Percentiles rank a stretch among this genome's conserved stretches.
These are phyloP conservation scores for Anticlea derivata DNA, from an alignment of 2,888 invertebrate species.

Conservation along the genomic window DNA sequence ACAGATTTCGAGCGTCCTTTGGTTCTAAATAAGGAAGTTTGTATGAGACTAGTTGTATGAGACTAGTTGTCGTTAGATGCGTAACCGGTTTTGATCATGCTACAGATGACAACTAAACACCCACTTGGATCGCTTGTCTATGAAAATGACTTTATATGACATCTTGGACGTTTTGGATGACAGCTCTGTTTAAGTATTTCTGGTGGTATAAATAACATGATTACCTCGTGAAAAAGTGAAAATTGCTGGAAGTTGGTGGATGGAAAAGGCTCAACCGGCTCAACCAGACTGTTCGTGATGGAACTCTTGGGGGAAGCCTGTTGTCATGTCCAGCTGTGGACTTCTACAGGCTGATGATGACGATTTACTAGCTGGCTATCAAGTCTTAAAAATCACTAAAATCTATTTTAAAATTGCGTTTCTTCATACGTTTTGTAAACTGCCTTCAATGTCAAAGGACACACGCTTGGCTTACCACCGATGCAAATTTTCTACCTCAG, in stretches of 20 bases:
- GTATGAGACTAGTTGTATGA: conserved; percentile 8
- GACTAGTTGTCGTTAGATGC: conserved; percentile 13
- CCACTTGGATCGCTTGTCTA: conserved; percentile 16
- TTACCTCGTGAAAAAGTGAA: too few species aligned
- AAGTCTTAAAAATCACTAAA: too few species aligned
- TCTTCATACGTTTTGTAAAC: too few species aligned
- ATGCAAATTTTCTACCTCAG: conserved; percentile 26
- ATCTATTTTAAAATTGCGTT: too few species aligned
- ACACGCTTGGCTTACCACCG: conserved; percentile 17
- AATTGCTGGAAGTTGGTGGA: too few species aligned
- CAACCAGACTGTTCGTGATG: too few species aligned
- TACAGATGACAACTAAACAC: conserved; percentile 22
- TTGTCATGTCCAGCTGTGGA: too few species aligned
- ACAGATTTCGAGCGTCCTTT: conserved; percentile 19
- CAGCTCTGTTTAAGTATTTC: conserved; percentile 1
- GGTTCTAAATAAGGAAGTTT: conserved; percentile 24
- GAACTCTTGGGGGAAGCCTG: too few species aligned
- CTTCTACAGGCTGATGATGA: too few species aligned
- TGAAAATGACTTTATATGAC: conserved; percentile 10
- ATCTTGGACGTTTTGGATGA: conserved; percentile 5
- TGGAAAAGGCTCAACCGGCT: too few species aligned
- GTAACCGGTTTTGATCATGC: conserved; percentile 23
- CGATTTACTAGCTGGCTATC: too few species aligned
- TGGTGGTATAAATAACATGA: neutral
- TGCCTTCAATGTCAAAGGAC: conserved; percentile 14